Percentiles rank a stretch among this genome's conserved stretches.
Conservation (phyloP, 2,797 vertebrate genomes). For the Premnoplex brunnescens region DNA sequence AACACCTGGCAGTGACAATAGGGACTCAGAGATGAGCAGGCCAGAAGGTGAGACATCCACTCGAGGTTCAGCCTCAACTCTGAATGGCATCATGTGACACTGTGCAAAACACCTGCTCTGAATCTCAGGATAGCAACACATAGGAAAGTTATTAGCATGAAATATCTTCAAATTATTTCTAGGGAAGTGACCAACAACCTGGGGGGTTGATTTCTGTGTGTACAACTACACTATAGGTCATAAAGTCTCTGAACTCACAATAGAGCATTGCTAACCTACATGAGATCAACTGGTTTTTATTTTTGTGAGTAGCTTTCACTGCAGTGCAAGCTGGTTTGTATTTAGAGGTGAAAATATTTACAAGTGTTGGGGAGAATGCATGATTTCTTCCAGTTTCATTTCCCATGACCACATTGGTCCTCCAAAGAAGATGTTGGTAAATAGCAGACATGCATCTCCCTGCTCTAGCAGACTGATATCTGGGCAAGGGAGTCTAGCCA, state of each 20-base stretch:
- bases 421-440: background rate
- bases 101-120: background rate
- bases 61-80: background rate
- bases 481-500: background rate
- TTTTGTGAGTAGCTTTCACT: background rate
- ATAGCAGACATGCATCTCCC: background rate
- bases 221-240: background rate
- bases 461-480: background rate
- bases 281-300: background rate
- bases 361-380: background rate
- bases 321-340: background rate
- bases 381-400: background rate
- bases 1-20: background rate
- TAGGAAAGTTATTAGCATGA: background rate
- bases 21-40: background rate
- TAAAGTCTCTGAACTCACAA: background rate
- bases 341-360: background rate
- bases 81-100: accelerated
- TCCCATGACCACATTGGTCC: background rate
- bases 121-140: background rate
- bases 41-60: background rate
- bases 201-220: background rate
- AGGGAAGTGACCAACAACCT: background rate
- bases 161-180: background rate
- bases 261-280: background rate